Conservation (phyloP, 2,888 invertebrate genomes). For the Philhelius pedissequus region DNA sequence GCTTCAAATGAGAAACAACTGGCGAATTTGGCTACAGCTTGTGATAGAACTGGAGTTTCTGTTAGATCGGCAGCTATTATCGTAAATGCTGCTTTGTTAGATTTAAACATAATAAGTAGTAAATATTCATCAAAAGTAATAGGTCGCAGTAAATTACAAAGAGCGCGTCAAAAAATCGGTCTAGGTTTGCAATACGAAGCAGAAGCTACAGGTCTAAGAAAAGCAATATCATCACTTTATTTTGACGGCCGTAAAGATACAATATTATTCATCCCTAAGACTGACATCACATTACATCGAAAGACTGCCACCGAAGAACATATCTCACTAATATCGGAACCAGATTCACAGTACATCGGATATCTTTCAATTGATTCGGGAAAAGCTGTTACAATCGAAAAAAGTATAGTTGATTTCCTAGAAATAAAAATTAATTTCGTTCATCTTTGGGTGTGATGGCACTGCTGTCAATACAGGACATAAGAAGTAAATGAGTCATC, state of each 20-base stretch:
- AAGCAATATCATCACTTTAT: too few species aligned
- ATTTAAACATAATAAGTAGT: background rate
- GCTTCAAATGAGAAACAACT: background rate
- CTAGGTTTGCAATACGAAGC: too few species aligned
- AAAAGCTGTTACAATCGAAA: background rate
- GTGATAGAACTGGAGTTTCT: conserved; percentile 16
- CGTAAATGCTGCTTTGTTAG: background rate
- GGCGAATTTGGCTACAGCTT: background rate
- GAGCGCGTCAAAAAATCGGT: too few species aligned
- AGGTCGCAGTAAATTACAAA: background rate
- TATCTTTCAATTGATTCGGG: background rate
- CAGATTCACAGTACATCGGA: background rate
- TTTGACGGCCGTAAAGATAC: background rate
- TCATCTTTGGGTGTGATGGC: background rate
- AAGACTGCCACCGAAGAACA: background rate
- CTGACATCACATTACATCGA: background rate
- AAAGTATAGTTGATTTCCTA: background rate
- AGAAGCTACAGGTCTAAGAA: too few species aligned
- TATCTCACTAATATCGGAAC: background rate
- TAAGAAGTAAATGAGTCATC: background rate
- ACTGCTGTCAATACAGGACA: conserved; percentile 5
- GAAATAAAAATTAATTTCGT: too few species aligned
- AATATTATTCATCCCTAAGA: background rate
- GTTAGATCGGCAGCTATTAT: conserved; percentile 10
- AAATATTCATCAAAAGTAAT: background rate